Conservation (phyloP, 1,140 invertebrate species). For the Drosophila nigrodunni region DNA sequence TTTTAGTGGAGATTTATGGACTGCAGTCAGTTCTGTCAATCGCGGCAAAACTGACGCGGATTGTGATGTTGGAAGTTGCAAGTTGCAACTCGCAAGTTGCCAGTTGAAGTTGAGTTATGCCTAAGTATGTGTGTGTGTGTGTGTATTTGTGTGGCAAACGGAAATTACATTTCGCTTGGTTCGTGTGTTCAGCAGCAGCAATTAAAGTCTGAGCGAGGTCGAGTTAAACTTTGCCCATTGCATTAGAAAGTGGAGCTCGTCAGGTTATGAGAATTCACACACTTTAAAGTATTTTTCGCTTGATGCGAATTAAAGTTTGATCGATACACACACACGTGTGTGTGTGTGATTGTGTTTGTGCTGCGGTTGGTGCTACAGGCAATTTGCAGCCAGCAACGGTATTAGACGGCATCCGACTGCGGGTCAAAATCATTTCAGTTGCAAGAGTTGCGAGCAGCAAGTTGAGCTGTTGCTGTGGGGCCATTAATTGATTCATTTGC, state of each 20-base stretch:
- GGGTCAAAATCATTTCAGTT: constrained; percentile 66
- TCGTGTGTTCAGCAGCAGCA: constrained; percentile 50
- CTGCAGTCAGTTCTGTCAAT: constrained; percentile 27
- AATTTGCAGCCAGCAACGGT: constrained; percentile 49
- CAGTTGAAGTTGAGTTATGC: constrained; percentile 50
- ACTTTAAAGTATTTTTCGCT: constrained; percentile 76
- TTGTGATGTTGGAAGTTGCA: constrained; percentile 4
- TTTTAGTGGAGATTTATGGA: constrained; percentile 9
- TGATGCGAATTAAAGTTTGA: constrained; percentile 80
- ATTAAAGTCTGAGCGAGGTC: constrained; percentile 53
- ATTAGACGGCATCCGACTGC: constrained; percentile 67
- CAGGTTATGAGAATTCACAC: constrained; percentile 59
- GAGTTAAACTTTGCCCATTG: constrained; percentile 54
- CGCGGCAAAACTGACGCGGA: background rate
- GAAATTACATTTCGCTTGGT: constrained; percentile 75
- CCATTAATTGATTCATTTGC: constrained; percentile 60
- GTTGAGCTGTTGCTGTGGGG: constrained; percentile 63
- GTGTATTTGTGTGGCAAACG: constrained; percentile 46
- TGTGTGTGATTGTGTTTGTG: constrained; percentile 24
- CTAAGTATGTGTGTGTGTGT: constrained; percentile 20
- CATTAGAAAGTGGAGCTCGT: constrained; percentile 41
- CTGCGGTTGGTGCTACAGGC: constrained; percentile 20
- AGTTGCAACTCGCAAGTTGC: constrained; percentile 2
- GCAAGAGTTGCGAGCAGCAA: constrained; percentile 30
- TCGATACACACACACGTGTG: constrained; percentile 61